Base-by-base conservation (phyloP, 1,140 invertebrate genomes). In the Uloborus diversus region DNA sequence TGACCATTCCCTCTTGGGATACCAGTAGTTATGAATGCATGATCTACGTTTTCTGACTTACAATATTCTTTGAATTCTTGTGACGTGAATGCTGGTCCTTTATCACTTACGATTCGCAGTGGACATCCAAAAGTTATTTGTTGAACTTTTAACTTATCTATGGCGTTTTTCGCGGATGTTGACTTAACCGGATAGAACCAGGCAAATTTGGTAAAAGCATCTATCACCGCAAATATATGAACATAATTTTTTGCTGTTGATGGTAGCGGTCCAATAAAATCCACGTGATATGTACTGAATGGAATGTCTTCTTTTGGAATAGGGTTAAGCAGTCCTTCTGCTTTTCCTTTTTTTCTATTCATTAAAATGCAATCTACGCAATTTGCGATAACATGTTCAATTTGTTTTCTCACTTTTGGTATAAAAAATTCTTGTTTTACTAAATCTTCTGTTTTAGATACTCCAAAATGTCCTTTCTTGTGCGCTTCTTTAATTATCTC, bases 151-250 rank as follows among this genome's bases (percentile, higher is more conserved):
- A 66, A 30, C 17, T 66, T 66, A 14, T 47, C 42, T 3, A 66
- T 4, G 1, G 42, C 42, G 17, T 47, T 42, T 30, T 30, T 5
- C 17, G 23, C 4, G 32, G 30, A 37, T 17, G 30, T 35, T 5
- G 53, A 35, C 20, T 35, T 70, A 35, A 57, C 68, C 0, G 51
- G 53, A 27, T 37, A 70, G 14, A 70, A 20, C 32, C 68, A 57
- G 0, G 30, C 11, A 28, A 70, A 70, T n/a, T 70, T 70, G 2
- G 53, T 70, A 13, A 70, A 70, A 23, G n/a, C 51, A 25, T 70
- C 68, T 0, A 70, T 14, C 27, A 33, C 32, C 17, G 68, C 28
- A 23, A 70, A 57, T 4, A 57, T 70, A 27, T 70, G 13, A 4
- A 25, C 20, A 25, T 57, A 57, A 2, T 57, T n/a, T 27, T 57